phyloP scores from a whole-genome alignment of 2,113 vertebrate species.

The Propithecus coquereli region DNA sequence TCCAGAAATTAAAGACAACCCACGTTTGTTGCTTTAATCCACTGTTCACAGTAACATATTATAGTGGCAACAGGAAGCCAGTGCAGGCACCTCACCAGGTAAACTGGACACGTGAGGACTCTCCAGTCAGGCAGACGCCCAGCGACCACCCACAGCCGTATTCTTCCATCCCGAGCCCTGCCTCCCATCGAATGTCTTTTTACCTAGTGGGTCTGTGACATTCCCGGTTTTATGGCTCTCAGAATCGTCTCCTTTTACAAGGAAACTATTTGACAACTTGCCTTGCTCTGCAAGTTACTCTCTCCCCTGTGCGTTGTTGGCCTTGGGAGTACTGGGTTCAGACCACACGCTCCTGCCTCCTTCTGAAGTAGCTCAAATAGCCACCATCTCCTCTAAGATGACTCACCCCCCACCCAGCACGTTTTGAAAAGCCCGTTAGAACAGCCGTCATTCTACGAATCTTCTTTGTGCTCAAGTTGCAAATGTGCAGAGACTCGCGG shows the following conservation, averaged over 20 bases:
- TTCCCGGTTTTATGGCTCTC: neutral
- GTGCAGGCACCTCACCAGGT: neutral
- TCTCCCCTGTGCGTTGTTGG: neutral
- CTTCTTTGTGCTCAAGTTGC: neutral
- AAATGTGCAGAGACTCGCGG: neutral
- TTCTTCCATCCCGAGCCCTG: neutral
- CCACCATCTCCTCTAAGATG: neutral
- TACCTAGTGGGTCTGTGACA: neutral
- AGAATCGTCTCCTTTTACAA: neutral
- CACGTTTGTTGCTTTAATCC: rapidly evolving
- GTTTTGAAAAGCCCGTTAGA: neutral
- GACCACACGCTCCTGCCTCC: neutral
- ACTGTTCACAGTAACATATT: rapidly evolving
- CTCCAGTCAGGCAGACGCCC: rapidly evolving
- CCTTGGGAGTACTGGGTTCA: neutral
- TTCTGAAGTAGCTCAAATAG: neutral
- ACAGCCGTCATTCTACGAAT: neutral
- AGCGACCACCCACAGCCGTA: rapidly evolving
- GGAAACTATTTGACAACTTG: neutral
- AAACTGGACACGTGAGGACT: rapidly evolving
- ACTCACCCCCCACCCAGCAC: neutral
- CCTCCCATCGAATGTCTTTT: neutral
- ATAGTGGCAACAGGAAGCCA: neutral
- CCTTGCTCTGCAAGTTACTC: neutral
- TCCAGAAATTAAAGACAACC: neutral